Percentiles rank a stretch among this genome's conserved stretches.
Conservation (phyloP, 2,888 invertebrate genomes). For the Odontothrips loti region DNA sequence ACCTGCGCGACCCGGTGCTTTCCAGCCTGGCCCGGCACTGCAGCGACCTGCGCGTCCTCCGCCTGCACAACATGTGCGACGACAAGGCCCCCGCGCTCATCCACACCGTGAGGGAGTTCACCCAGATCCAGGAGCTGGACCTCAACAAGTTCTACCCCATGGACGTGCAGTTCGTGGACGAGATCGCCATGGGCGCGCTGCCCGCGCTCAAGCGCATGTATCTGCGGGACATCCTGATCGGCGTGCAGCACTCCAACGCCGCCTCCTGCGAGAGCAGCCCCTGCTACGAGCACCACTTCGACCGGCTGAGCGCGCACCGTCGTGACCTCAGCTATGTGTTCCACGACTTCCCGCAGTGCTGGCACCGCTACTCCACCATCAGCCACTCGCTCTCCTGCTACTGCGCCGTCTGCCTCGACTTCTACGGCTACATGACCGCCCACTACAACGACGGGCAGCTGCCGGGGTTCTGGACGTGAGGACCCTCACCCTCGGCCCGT, state of each 20-base stretch:
- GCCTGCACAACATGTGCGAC: conserved; percentile 7
- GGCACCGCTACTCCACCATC: conserved; percentile 4
- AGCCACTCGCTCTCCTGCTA: not conserved
- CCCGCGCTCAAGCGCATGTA: not conserved
- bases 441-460: not conserved
- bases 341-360: conserved; percentile 18
- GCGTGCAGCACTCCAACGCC: not conserved
- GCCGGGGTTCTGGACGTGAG: not conserved
- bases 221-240: conserved; percentile 12
- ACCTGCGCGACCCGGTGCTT: conserved; percentile 4
- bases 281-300: conserved; percentile 20
- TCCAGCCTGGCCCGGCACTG: not conserved
- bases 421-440: not conserved
- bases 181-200: conserved; percentile 14
- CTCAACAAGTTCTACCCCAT: conserved; percentile 21
- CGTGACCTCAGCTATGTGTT: not conserved
- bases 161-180: conserved; percentile 19
- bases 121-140: conserved; percentile 3
- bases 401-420: not conserved
- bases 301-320: not conserved
- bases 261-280: not conserved
- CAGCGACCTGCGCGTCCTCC: not conserved
- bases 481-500: too few species aligned
- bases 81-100: conserved; percentile 7
- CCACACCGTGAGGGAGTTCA: not conserved